Conservation (phyloP, 2,113 vertebrate species). For the Felis catus region F.catus_Fca126_mat1.0 CM031412.1:105386001-105386500, state of each 20-base stretch:
- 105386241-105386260: not conserved
- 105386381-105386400: not conserved
- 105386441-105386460: not conserved
- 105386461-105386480: not conserved
- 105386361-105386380: not conserved
- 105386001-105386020: not conserved
- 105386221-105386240: not conserved
- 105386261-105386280: not conserved
- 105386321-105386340: not conserved
- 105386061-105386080: not conserved
- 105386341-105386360: not conserved
- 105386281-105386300: not conserved
- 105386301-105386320: not conserved
- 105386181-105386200: not conserved
- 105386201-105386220: not conserved
- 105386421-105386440: not conserved
- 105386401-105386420: not conserved
- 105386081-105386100: too few species aligned
- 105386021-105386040: not conserved
- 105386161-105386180: not conserved
- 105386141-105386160: not conserved
- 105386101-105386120: not conserved
- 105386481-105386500: not conserved
- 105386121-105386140: not conserved
- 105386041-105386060: not conserved